phyloP scores from a whole-genome alignment of 2,888 invertebrate species.

The Synergus laeviventris region DNA sequence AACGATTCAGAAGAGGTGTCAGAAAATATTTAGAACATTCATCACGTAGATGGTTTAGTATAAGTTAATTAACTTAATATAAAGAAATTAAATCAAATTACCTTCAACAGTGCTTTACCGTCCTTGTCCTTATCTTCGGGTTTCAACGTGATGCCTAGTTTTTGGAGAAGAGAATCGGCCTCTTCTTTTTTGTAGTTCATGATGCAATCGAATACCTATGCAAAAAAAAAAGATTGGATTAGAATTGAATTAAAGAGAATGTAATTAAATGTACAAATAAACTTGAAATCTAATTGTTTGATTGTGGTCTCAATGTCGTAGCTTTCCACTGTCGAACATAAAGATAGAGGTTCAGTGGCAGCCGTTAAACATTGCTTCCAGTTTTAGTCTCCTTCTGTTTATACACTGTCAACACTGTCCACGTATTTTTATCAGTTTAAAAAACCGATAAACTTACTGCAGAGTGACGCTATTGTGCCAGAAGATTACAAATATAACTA shows the following conservation, averaged over 20 bases:
- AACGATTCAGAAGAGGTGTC: conserved; percentile 73
- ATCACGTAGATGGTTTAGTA: conserved; percentile 57
- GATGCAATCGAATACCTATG: conserved; percentile 84
- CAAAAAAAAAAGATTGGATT: conserved; percentile 47
- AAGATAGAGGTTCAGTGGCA: conserved; percentile 88
- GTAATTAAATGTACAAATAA: neutral
- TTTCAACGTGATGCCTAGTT: conserved; percentile 93
- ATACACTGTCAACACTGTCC: conserved; percentile 81
- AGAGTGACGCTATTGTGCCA: conserved; percentile 72
- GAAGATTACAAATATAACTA: conserved; percentile 56
- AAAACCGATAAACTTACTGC: conserved; percentile 62
- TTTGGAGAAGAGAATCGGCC: conserved; percentile 89
- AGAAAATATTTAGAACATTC: conserved; percentile 70
- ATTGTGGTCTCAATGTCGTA: conserved; percentile 70
- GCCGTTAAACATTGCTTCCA: conserved; percentile 80
- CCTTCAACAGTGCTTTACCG: conserved; percentile 96
- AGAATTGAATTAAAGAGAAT: conserved; percentile 9
- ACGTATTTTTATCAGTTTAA: conserved; percentile 60
- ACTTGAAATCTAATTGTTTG: too few species aligned
- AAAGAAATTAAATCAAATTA: conserved; percentile 61
- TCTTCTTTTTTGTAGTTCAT: conserved; percentile 98
- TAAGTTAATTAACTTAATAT: neutral
- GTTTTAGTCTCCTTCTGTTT: conserved; percentile 81
- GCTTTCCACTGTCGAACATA: conserved; percentile 85
- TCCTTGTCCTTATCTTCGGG: conserved; percentile 97